These are phyloP conservation scores for Pseudotriccus pelzelni DNA, from an alignment of 2,797 vertebrate genomes.

Conservation along the genomic window DNA sequence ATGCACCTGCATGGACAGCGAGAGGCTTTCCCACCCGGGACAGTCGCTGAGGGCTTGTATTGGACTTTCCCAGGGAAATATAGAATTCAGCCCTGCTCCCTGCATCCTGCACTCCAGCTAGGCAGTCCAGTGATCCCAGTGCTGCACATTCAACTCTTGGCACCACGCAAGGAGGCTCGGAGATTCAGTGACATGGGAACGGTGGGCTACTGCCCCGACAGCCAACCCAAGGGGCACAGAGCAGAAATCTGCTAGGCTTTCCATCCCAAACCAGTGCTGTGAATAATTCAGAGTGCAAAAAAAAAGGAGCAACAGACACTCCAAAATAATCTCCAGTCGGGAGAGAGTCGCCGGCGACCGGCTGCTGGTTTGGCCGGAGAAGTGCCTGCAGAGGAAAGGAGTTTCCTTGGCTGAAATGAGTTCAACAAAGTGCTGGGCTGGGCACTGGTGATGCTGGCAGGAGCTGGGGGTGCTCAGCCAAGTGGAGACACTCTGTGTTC, in stretches of 20 bases:
- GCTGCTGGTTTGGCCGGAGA: conserved; percentile 10
- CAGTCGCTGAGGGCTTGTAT: not conserved
- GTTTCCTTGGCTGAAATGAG: conserved; percentile 36
- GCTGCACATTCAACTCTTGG: not conserved
- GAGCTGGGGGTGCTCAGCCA: not conserved
- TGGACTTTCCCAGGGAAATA: conserved; percentile 12
- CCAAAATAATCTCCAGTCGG: conserved; percentile 26
- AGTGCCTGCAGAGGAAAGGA: conserved; percentile 46
- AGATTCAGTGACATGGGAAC: not conserved
- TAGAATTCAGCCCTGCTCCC: not conserved
- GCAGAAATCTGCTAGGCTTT: conserved; percentile 33
- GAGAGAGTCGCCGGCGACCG: not conserved
- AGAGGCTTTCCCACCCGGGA: conserved; percentile 10
- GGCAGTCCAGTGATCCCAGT: accelerated
- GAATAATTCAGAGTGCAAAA: not conserved
- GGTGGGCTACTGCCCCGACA: not conserved
- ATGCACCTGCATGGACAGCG: conserved; percentile 37
- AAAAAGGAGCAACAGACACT: conserved; percentile 5
- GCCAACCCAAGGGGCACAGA: not conserved
- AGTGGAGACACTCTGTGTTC: accelerated
- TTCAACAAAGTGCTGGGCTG: not conserved
- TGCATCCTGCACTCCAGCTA: not conserved
- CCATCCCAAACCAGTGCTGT: not conserved
- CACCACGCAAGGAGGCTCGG: not conserved
- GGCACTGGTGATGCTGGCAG: not conserved